Base-by-base conservation (phyloP, 92 coral and sea anemone genomes). In the Plumapathes pennacea region DNA sequence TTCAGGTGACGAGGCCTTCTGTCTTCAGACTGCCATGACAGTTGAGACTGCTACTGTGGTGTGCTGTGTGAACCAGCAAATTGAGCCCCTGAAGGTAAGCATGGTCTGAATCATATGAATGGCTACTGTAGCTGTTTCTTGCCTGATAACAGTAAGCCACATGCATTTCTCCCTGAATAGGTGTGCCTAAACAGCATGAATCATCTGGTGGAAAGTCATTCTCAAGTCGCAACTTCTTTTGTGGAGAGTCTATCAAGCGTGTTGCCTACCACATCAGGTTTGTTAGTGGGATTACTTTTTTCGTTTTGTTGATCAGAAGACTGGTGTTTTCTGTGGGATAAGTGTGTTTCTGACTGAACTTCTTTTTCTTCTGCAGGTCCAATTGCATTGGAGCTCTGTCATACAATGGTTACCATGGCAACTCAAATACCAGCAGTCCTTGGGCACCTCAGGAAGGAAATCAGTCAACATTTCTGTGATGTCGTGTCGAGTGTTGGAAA, bases 321-420 rank as follows among this genome's bases (percentile, higher is more conserved):
- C 10, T 54, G 2, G 23, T 12, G 12, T 54, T n/a, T 19, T 33
- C 10, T 14, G 58, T 51, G 58, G 0, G 40, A 34, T 34, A 8
- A 7, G 9, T 8, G 7, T 54, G 19, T 32, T 25, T 17, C 25
- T 17, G 1, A 0, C 14, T 24, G 4, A 24, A 40, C 13, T 11
- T 20, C 26, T 21, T 28, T 57, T 69, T 42, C 28, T 11, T 19
- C 15, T 30, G 15, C 52, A 92, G 98, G 89, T 67, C 29, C 73
- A 10, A 70, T 84, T 12, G 85, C 92, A 37, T 83, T 92, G 29
- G 89, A 79, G 56, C 50, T 92, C n/a, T 89, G 96, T 40, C 90
- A 73, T 54, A 78, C 92, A 12, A 45, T 92, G 73, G 96, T 92
- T 23, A 84, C 96, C 60, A 70, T 92, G 57, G 94, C 96, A 76